These are phyloP conservation scores for Pterocles burchelli DNA, from an alignment of 2,113 vertebrate genomes.

Conservation along the genomic window DNA sequence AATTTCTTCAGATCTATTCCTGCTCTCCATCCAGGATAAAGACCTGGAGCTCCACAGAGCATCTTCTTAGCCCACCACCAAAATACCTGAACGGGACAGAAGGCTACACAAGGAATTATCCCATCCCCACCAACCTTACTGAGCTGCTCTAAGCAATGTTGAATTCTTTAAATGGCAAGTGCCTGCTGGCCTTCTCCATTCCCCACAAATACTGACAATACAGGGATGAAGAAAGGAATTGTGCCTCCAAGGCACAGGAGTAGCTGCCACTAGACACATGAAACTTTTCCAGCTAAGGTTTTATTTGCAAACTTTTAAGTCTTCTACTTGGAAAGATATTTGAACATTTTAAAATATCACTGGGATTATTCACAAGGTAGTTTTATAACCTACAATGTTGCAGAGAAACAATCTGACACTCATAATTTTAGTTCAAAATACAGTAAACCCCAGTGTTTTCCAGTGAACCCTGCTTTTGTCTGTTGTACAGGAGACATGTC, in stretches of 20 bases:
- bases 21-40: background rate
- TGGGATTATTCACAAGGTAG: background rate
- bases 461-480: background rate
- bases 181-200: background rate
- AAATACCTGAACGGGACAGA: background rate
- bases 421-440: background rate
- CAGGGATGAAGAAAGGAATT: background rate
- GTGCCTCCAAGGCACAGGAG: background rate
- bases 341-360: background rate
- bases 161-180: background rate
- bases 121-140: background rate
- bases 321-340: background rate
- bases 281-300: background rate
- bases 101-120: background rate
- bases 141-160: background rate
- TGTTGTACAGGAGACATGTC: background rate
- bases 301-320: background rate
- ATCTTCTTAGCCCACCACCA: background rate
- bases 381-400: background rate
- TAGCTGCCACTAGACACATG: background rate
- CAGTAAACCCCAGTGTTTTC: background rate
- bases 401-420: background rate
- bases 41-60: background rate
- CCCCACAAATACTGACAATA: background rate
- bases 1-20: background rate